Conservation (phyloP, 2,113 vertebrate species). For the Ivindomyrus marchei region DNA sequence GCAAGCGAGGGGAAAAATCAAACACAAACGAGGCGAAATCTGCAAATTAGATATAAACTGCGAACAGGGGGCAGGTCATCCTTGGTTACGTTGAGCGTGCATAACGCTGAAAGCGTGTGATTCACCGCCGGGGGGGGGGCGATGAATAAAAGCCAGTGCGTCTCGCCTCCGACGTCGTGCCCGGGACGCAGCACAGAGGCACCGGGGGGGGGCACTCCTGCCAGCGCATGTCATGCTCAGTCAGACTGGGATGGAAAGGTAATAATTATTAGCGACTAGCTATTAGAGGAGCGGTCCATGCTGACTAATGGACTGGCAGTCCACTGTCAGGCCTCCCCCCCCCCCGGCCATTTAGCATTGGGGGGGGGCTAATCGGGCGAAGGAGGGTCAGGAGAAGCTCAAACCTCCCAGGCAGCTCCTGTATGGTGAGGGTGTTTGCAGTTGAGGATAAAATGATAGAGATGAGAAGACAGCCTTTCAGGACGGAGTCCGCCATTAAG, state of each 20-base stretch:
- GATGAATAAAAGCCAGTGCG: not conserved
- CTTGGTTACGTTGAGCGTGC: not conserved
- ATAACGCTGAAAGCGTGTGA: not conserved
- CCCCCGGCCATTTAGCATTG: not conserved
- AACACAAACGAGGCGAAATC: not conserved
- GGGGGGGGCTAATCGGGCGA: not conserved
- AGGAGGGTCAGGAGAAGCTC: not conserved
- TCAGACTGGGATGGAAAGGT: not conserved
- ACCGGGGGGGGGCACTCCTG: not conserved
- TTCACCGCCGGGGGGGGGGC: not conserved
- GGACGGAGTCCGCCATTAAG: not conserved
- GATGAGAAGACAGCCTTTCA: not conserved
- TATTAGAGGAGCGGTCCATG: not conserved
- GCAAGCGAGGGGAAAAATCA: not conserved
- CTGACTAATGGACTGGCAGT: slow-evolving; percentile 6
- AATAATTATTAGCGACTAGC: not conserved
- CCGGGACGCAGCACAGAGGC: not conserved
- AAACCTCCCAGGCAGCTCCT: not conserved
- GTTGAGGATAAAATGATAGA: not conserved
- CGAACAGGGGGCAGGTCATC: not conserved
- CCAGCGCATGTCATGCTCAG: not conserved
- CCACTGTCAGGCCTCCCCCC: not conserved
- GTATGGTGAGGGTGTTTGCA: not conserved
- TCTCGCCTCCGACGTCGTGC: not conserved
- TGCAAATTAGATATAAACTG: not conserved